Evolutionary conservation across 2,113 vertebrate species (phyloP), one percentile per base, ranked within the genome.

Genomic region (Burhinus oedicnemus): DNA sequence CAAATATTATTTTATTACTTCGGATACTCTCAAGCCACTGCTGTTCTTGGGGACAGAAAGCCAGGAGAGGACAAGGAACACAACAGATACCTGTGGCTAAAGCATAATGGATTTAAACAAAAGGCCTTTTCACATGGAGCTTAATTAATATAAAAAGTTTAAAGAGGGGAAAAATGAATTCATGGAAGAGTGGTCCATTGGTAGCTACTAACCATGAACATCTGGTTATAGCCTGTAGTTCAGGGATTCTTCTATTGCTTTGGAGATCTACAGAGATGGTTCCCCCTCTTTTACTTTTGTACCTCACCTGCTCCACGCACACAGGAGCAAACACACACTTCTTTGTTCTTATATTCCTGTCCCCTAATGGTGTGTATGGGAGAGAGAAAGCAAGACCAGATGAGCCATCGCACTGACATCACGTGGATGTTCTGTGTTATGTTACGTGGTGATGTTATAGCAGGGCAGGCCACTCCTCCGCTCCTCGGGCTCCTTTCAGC

Each of bases 271-370:
- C 5, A 40, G 52, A 77, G 44, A 36, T 19, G 7, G 6, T 19
- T 87, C 15, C 27, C 17, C 3, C 3, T 45, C 54, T 27, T 75
- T 42, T 55, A 22, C 5, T 62, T 84, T 36, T 38, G 19, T 68
- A 71, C 17, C 12, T 44, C 9, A 8, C 20, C 1, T 0, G 5
- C 17, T 89, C 21, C 23, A n/a, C 2, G 3, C 9, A 68, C 5
- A 9, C 13, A 44, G 34, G 4, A 85, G 29, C 44, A 90, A 90
- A 49, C 14, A n/a, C 34, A n/a, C 40, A 12, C 8, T 87, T 29
- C n/a, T 89, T 81, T 87, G 77, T 84, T 79, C 38, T 78, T 82
- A 5, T 60, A n/a, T 38, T 71, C 26, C 32, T n/a, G 8, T 74
- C 13, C 23, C 27, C 23, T 77, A 38, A 45, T 30, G 27, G 32